These are phyloP conservation scores for Agonopterix subpropinquella DNA, from an alignment of 2,888 invertebrate species.

Conservation along the genomic window DNA sequence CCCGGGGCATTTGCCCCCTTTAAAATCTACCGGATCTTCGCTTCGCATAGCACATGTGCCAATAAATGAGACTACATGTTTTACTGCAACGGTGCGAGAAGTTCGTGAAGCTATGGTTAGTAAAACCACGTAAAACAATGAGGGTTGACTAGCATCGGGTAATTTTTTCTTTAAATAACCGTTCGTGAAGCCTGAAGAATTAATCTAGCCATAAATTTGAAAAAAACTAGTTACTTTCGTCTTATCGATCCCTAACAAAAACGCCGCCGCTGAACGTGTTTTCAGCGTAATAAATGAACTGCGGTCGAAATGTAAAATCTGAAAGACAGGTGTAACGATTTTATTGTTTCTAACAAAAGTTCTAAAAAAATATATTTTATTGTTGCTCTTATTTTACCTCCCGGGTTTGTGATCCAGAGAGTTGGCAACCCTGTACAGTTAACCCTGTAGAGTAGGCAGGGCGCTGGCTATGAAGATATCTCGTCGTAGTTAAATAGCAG, in stretches of 20 bases:
- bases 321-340: background rate
- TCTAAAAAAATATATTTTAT: conserved; percentile 1
- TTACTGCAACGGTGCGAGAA: conserved; percentile 1
- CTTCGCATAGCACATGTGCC: too few relatives aligned
- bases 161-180: background rate
- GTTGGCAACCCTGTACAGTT: background rate
- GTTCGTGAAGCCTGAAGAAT: too few relatives aligned
- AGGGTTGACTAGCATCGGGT: background rate
- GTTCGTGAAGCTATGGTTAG: conserved; percentile 3
- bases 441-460: too few relatives aligned
- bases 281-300: conserved; percentile 2
- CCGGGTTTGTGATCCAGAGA: background rate
- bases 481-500: too few relatives aligned
- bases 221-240: background rate
- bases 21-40: too few relatives aligned
- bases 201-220: background rate
- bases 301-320: conserved; percentile 2
- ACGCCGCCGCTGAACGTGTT: background rate
- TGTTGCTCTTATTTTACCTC: conserved; percentile 2
- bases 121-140: conserved; percentile 2
- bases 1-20: too few relatives aligned
- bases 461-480: too few relatives aligned
- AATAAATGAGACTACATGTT: background rate
- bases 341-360: conserved; percentile 1
- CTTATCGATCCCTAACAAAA: conserved; percentile 1